phyloP scores from a whole-genome alignment of 2,797 vertebrate species.

The Sarcoramphus papa region DNA sequence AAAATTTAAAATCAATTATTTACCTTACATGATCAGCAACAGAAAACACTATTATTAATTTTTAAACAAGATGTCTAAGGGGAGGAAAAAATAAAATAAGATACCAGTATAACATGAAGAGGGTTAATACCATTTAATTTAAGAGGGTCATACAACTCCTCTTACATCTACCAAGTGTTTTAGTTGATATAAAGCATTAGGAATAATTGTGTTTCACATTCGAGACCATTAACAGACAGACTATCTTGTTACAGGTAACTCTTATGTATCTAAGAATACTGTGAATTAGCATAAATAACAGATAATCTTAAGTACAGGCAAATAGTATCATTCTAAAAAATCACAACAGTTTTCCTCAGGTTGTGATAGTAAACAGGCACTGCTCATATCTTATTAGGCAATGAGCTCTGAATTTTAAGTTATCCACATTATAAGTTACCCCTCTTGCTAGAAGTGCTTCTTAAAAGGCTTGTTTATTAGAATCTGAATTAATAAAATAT shows the following conservation, averaged over 20 bases:
- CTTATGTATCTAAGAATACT: background rate
- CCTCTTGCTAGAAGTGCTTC: background rate
- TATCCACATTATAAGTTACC: background rate
- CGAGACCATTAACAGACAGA: background rate
- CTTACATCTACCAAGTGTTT: background rate
- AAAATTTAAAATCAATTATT: conserved; percentile 23
- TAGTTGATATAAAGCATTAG: background rate
- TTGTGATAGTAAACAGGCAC: background rate
- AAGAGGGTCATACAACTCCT: background rate
- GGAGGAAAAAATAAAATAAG: background rate
- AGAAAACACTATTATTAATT: background rate
- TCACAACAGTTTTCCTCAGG: background rate
- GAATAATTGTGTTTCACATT: background rate
- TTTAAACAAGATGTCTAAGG: background rate
- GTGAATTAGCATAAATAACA: background rate
- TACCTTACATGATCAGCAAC: background rate
- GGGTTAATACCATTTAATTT: background rate
- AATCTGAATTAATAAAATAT: conserved; percentile 1
- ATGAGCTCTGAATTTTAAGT: background rate
- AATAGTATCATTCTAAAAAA: background rate
- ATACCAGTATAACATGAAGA: background rate
- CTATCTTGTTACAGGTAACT: background rate
- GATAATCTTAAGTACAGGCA: background rate
- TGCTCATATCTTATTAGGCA: background rate
- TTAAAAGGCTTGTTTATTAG: background rate